Base-by-base conservation (phyloP, 2,888 invertebrate genomes). In the Sialis lutaria region DNA sequence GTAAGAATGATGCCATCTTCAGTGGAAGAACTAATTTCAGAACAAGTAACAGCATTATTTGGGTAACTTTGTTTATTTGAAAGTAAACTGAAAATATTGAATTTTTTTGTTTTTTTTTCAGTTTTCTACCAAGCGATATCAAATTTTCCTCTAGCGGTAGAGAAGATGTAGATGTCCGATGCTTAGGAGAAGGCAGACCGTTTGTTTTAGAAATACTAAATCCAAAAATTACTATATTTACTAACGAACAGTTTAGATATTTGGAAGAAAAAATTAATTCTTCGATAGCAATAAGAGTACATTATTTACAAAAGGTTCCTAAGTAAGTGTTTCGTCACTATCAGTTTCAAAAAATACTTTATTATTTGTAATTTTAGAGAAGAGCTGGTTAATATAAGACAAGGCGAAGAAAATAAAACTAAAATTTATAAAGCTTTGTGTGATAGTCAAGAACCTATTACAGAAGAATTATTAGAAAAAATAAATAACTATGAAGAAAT, bases 111-210 rank as follows among this genome's bases (percentile, higher is more conserved):
- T 3, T 45, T 8, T 35, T 9, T 12, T 35, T 8, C 46, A 56
- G 56, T 22, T 53, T 58, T 46, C 46, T 53, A 10, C 50, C 51
- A 41, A 53, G 53, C 41, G 52, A 54, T 48, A 54, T 64, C 51
- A 84, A 83, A 59, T 90, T 96, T 67, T 77, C 86, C 54, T 78
- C 93, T 3, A 92, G 95, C 46, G 96, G 97, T 0, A 72, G 98
- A 37, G 97, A 98, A 67, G 98, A 98, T 67, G 89, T 95, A 0
- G 98, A 98, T 67, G 97, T 97, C 0, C 71, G 93, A 49, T 96
- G 90, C 67, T 67, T 98, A 50, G 91, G 93, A 1, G 72, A 77
- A 50, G 97, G 97, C 0, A 69, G 97, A 6, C 97, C 97, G 0
- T 98, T 97, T 68, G 86, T 87, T 1, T 67, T 96, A 0, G 92